A percentile compares a stretch with the other conserved stretches of the same genome.
These are phyloP conservation scores for Trochalopteron elliotii DNA, from an alignment of 2,113 vertebrate species.

Conservation along the genomic window DNA sequence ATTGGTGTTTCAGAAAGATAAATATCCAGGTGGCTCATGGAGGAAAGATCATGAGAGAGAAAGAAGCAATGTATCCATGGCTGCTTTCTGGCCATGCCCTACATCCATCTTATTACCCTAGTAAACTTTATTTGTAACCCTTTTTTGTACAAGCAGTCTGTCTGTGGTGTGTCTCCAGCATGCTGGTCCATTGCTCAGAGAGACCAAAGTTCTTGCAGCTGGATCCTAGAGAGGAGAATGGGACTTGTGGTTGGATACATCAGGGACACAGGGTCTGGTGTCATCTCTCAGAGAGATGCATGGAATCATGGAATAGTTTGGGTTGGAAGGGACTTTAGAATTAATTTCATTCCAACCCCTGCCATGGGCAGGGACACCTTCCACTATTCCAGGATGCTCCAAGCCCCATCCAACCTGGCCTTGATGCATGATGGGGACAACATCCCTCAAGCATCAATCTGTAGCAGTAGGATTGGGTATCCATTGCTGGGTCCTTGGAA, in stretches of 20 bases:
- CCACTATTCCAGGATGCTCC: background rate
- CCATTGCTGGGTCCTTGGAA: rapidly evolving
- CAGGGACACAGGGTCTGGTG: background rate
- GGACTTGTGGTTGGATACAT: background rate
- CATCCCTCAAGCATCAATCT: background rate
- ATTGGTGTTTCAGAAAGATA: background rate
- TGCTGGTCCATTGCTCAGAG: too few relatives aligned
- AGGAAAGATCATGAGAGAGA: background rate
- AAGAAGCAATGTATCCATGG: background rate
- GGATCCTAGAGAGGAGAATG: background rate
- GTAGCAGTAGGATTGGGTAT: background rate
- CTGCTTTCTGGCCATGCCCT: background rate
- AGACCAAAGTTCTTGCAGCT: background rate
- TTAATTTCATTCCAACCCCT: background rate
- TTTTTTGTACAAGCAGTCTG: background rate
- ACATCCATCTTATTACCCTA: background rate
- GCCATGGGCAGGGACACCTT: background rate
- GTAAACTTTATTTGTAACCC: background rate
- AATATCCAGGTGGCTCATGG: background rate
- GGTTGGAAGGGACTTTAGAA: background rate
- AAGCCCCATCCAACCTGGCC: rapidly evolving
- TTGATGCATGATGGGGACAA: background rate
- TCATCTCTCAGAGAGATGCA: background rate
- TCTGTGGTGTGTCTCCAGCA: background rate
- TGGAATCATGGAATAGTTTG: background rate